Evolutionary conservation across 2,888 invertebrate species (phyloP).

Genomic region (Thera obeliscata): DNA sequence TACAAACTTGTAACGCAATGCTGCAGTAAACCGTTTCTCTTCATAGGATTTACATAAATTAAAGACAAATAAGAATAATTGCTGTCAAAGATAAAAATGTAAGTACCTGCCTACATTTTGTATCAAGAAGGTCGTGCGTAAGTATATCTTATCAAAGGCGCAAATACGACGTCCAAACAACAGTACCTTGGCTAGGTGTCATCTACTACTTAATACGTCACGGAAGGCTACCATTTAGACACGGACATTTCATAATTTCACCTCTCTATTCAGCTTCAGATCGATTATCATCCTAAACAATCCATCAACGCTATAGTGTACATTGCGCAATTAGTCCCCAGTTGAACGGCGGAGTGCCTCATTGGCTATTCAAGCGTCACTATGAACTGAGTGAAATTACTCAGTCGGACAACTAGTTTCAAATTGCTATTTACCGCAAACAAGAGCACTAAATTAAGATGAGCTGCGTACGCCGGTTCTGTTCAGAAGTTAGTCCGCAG

Average conservation of each 20-base stretch:
- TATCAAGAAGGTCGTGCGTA: conserved; percentile 5
- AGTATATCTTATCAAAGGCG: not conserved
- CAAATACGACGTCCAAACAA: not conserved
- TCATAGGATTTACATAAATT: not conserved
- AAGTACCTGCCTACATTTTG: not conserved
- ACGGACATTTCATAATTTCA: not conserved
- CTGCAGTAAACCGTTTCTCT: too few species aligned
- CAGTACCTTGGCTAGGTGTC: not conserved
- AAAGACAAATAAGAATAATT: not conserved
- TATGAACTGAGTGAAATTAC: conserved; percentile 58
- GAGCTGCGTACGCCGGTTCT: conserved; percentile 58
- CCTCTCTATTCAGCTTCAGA: not conserved
- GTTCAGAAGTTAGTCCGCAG: conserved; percentile 39
- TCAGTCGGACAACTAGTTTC: conserved; percentile 67
- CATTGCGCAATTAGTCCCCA: conserved; percentile 27
- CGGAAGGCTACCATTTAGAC: not conserved
- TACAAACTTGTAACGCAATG: too few species aligned
- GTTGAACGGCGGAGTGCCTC: conserved; percentile 46
- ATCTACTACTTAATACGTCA: not conserved
- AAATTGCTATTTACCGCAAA: conserved; percentile 78
- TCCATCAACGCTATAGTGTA: conserved; percentile 7
- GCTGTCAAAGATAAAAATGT: not conserved
- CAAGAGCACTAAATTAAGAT: conserved; percentile 77
- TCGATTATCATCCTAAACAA: conserved; percentile 11
- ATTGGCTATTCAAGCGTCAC: conserved; percentile 55